Base-by-base conservation (phyloP, 2,888 invertebrate genomes). In the Apeira syringaria region DNA sequence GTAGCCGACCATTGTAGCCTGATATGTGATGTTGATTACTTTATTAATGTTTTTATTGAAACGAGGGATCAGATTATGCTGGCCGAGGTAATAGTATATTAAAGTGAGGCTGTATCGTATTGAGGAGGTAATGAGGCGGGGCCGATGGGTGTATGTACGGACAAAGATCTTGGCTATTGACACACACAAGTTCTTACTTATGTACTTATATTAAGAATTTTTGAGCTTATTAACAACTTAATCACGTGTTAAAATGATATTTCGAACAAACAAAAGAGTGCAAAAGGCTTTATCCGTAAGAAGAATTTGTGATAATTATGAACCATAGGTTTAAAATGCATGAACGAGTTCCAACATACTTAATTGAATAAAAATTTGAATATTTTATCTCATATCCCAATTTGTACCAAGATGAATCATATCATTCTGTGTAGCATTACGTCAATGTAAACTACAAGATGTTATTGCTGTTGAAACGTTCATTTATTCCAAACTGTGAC, bases 81-180 rank as follows among this genome's bases (percentile, higher is more conserved):
- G 84, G 86, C 67, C 68, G 65, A 68, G 71, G 71, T 77, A 74
- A 77, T 80, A 80, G 77, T 76, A 68, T 63, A 63, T 74, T 75
- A 72, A 65, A 67, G 64, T 72, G 68, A 77, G 74, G 73, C 68
- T 73, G 75, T 75, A 79, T 79, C 78, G 75, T 66, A 71, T 78
- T 77, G 72, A 74, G 75, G 83, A 83, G 82, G 81, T 76, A 79
- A 82, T 81, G 76, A 86, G 86, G 87, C 86, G 85, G 84, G 81
- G 83, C 83, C 45, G 61, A 77, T 82, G 82, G 82, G 77, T 77
- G 78, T 85, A 82, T 68, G 73, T 72, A 74, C 75, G 70, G 70
- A 76, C 80, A 74, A 77, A 80, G 78, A 80, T 79, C 74, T 40
- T 72, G 64, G 73, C 73, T 78, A 80, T 77, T 80, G 76, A 80